Conservation (phyloP, 2,797 vertebrate genomes). For the Masticophis lateralis region DNA sequence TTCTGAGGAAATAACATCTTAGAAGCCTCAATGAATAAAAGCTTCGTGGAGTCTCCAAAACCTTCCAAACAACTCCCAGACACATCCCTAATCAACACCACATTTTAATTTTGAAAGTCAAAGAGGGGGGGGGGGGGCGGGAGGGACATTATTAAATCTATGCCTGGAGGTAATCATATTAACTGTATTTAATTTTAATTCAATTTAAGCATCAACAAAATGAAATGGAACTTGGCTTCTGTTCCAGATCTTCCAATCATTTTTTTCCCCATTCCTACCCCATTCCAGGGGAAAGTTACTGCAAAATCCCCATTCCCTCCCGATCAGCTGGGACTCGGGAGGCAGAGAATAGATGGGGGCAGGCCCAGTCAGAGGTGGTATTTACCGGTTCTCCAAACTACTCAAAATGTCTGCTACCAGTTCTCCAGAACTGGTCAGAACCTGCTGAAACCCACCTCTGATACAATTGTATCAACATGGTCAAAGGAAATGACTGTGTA, state of each 20-base stretch:
- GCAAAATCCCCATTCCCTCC: no score
- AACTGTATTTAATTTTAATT: neutral
- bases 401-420: no score
- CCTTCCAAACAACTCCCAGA: neutral
- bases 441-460: no score
- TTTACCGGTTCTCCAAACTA: no score
- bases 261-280: neutral
- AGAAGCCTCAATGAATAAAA: neutral
- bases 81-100: neutral
- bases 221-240: neutral
- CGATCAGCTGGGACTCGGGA: no score
- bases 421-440: no score
- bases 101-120: neutral
- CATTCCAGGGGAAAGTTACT: no score
- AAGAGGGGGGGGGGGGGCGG: neutral
- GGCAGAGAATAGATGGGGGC: no score
- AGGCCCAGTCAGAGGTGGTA: no score
- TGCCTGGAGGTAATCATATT: neutral
- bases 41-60: neutral
- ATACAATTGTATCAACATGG: neutral
- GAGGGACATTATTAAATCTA: neutral
- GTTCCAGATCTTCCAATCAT: neutral
- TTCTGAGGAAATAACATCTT: neutral
- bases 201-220: neutral
- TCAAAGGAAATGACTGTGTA: neutral